Evolutionary conservation across 2,797 vertebrate species (phyloP).

Genomic region (Denticeps clupeoides): DNA sequence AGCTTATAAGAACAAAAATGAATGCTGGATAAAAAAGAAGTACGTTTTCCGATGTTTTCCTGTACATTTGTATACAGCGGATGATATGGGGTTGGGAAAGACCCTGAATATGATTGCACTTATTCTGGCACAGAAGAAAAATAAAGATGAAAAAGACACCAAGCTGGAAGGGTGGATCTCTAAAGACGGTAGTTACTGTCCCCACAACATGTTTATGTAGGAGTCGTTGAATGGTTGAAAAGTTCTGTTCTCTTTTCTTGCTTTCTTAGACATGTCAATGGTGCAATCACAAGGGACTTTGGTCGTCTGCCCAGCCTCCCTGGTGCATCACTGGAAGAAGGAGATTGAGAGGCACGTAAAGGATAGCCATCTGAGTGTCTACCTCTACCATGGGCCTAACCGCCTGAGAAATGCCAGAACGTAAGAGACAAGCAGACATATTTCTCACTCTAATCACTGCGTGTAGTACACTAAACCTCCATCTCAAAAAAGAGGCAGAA

Average conservation of each 20-base stretch:
- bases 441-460: not conserved
- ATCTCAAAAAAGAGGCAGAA: no score
- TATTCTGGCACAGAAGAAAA: conserved; percentile 66
- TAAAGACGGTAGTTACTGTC: conserved; percentile 54
- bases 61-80: no score
- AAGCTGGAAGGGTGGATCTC: conserved; percentile 62
- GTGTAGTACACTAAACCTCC: not conserved
- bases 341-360: conserved; percentile 73
- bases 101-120: conserved; percentile 89
- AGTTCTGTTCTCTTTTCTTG: not conserved
- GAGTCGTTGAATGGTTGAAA: not conserved
- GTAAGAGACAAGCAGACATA: conserved; percentile 49
- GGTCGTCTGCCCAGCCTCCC: conserved; percentile 86
- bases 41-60: no score
- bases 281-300: conserved; percentile 66
- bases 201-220: not conserved
- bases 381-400: conserved; percentile 79
- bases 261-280: conserved; percentile 53
- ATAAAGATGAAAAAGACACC: conserved; percentile 44
- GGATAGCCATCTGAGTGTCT: conserved; percentile 60
- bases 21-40: no score
- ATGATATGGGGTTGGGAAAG: conserved; percentile 97
- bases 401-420: conserved; percentile 55
- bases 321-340: conserved; percentile 91
- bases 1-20: no score